Conservation (phyloP, 2,113 vertebrate species). For the Prunella fulvescens region DNA sequence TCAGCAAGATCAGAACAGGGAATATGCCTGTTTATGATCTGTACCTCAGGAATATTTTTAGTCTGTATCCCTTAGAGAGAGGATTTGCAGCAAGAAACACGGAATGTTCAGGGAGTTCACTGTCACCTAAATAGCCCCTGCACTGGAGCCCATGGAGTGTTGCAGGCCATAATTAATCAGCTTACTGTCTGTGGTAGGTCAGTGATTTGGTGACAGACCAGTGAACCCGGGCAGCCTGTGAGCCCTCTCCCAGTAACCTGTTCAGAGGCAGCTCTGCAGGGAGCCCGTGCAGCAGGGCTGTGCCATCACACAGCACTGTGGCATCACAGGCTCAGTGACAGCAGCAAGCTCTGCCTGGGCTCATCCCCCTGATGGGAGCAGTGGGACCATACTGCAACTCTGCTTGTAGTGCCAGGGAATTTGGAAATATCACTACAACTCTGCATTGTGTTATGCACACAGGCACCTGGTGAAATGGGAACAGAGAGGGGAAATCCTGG, state of each 20-base stretch:
- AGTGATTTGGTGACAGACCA: background rate
- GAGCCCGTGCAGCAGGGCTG: background rate
- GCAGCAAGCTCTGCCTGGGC: background rate
- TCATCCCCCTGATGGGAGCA: background rate
- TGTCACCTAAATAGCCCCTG: background rate
- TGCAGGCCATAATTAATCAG: background rate
- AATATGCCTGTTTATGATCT: background rate
- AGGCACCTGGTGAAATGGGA: background rate
- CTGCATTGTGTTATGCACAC: background rate
- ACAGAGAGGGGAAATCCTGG: background rate
- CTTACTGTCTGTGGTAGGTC: too few species aligned
- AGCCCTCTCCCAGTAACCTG: background rate
- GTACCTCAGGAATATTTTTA: background rate
- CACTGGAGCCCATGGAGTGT: background rate
- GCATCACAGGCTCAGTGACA: background rate
- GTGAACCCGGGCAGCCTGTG: background rate
- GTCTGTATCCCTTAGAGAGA: background rate
- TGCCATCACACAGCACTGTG: accelerated
- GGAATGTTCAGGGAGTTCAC: background rate
- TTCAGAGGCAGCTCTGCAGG: background rate
- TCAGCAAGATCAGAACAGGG: background rate
- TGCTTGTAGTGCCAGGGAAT: background rate
- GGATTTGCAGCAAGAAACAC: background rate
- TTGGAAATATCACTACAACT: accelerated
- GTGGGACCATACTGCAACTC: background rate